phyloP scores from a whole-genome alignment of 37 sponge, comb jelly and placozoan genomes.

The Eunapius fragilis region DNA sequence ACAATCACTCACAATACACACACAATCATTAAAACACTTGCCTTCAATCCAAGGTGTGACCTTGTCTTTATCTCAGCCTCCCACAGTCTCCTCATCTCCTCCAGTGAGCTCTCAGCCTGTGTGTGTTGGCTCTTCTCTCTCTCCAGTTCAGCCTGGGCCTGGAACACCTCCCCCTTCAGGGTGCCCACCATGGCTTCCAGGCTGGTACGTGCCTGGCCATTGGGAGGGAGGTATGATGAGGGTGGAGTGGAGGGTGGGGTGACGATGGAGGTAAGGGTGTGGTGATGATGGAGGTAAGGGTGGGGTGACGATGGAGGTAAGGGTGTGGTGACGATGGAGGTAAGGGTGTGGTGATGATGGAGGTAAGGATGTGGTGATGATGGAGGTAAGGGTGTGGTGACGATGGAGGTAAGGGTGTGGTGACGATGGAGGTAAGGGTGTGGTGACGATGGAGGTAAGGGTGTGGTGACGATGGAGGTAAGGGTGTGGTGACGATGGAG shows the following conservation, averaged over 20 bases:
- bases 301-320: no score
- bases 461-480: no score
- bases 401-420: no score
- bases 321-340: no score
- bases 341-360: neutral
- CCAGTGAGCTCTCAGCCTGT: conserved; percentile 19
- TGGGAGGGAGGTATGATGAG: neutral
- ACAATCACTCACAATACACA: no score
- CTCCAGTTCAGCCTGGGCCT: neutral
- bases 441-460: no score
- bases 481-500: no score
- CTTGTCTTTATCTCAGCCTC: conserved; percentile 79
- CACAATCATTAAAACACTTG: no score
- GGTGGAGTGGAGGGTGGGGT: neutral
- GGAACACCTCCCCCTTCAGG: neutral
- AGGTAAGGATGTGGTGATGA: neutral
- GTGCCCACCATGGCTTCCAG: neutral
- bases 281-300: neutral
- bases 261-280: neutral
- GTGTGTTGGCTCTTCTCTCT: conserved; percentile 14
- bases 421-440: no score
- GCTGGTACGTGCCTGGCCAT: neutral
- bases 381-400: no score
- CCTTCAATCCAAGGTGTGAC: conserved; percentile 72
- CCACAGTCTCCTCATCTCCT: conserved; percentile 61